A percentile compares a stretch with the other conserved stretches of the same genome.
Conservation (phyloP, 2,797 vertebrate genomes). For the Sebastes matsubarae region DNA sequence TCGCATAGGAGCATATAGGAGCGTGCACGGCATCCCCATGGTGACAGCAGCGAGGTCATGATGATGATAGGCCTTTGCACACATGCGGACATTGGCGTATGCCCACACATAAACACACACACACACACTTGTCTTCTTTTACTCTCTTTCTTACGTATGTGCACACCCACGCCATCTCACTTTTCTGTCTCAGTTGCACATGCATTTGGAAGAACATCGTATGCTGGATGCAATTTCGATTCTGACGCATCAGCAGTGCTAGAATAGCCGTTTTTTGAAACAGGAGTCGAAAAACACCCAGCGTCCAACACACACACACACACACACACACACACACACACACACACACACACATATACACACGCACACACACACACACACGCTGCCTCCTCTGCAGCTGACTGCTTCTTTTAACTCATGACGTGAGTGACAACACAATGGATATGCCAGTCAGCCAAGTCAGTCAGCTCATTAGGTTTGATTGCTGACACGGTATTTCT, state of each 20-base stretch:
- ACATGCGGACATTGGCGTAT: not conserved
- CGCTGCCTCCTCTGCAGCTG: slow-evolving; percentile 15
- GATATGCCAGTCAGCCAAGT: slow-evolving; percentile 42
- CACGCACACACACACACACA: not conserved
- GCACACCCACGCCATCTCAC: not conserved
- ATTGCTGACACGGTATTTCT: slow-evolving; percentile 52
- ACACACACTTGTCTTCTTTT: not conserved
- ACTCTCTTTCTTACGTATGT: not conserved
- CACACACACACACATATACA: not conserved
- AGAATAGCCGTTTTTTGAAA: slow-evolving; percentile 5
- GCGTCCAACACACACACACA: not conserved
- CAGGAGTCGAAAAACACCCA: not conserved
- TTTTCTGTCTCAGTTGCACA: not conserved
- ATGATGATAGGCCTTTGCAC: not conserved
- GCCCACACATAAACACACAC: slow-evolving; percentile 1
- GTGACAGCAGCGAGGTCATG: slow-evolving; percentile 16
- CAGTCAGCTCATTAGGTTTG: slow-evolving; percentile 62
- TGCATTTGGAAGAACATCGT: not conserved
- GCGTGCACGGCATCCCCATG: slow-evolving; percentile 25
- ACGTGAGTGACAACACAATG: slow-evolving; percentile 52
- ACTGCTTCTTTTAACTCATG: slow-evolving; percentile 26
- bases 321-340: not conserved
- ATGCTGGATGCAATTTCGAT: slow-evolving; percentile 15
- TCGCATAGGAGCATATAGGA: not conserved
- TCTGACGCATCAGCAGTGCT: slow-evolving; percentile 43